Conservation (phyloP, 53 echinoderm and acorn worm species). For the Apostichopus leukothele region DNA sequence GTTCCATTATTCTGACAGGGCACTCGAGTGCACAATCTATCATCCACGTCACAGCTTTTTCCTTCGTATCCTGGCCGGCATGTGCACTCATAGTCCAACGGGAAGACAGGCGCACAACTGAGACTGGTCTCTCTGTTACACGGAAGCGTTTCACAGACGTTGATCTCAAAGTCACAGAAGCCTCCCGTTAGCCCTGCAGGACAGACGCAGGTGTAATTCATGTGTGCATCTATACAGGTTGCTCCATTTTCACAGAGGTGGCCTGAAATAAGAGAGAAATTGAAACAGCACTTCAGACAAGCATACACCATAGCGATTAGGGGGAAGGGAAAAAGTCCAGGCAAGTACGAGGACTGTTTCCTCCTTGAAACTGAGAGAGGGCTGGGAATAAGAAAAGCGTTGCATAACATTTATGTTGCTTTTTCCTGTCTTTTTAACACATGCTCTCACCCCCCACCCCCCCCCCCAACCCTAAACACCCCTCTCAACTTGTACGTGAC, state of each 20-base stretch:
- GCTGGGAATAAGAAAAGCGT: too few relatives aligned
- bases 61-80: constrained; percentile 85
- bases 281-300: too few relatives aligned
- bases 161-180: constrained; percentile 73
- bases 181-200: constrained; percentile 67
- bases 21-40: constrained; percentile 73
- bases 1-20: constrained; percentile 81
- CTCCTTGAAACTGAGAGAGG: too few relatives aligned
- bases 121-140: constrained; percentile 61
- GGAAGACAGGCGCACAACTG: constrained; percentile 68
- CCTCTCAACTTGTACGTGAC: too few relatives aligned
- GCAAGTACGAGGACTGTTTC: too few relatives aligned
- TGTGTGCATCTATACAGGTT: constrained; percentile 59
- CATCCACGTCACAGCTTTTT: constrained; percentile 75
- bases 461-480: too few relatives aligned
- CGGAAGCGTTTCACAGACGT: constrained; percentile 72
- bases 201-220: constrained; percentile 90
- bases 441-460: too few relatives aligned
- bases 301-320: too few relatives aligned
- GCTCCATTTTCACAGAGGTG: constrained; percentile 70
- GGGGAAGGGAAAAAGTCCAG: too few relatives aligned
- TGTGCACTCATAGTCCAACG: constrained; percentile 74
- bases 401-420: too few relatives aligned
- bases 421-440: too few relatives aligned
- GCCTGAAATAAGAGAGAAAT: constrained; percentile 43